Percentiles rank a stretch among this genome's conserved stretches.
These are phyloP conservation scores for Drosophila barbarae DNA, from an alignment of 2,888 invertebrate genomes.

Conservation along the genomic window DNA sequence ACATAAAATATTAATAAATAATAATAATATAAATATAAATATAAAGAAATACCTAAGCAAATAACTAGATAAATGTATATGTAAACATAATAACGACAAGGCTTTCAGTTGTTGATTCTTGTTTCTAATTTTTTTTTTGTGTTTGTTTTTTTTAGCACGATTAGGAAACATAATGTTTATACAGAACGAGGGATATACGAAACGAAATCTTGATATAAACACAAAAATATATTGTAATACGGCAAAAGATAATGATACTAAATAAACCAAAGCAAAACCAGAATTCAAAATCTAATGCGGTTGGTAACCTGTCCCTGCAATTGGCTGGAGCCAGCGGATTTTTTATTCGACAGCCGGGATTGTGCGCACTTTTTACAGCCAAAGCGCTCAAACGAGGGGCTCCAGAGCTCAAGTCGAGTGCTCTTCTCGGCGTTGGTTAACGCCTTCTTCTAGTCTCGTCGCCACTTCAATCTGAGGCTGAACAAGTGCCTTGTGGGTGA, in stretches of 20 bases:
- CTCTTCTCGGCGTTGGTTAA: conserved; percentile 61
- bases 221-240: conserved; percentile 33
- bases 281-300: neutral
- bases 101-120: conserved; percentile 52
- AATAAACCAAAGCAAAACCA: conserved; percentile 6
- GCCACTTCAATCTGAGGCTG: conserved; percentile 59
- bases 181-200: conserved; percentile 43
- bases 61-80: conserved; percentile 15
- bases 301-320: conserved; percentile 36
- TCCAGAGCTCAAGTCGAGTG: conserved; percentile 45
- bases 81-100: conserved; percentile 40
- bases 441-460: conserved; percentile 59
- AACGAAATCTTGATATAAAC: conserved; percentile 37
- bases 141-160: conserved; percentile 64
- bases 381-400: conserved; percentile 58
- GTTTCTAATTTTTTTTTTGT: conserved; percentile 28
- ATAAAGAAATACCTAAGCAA: neutral
- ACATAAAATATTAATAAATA: neutral
- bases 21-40: neutral
- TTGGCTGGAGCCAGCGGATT: conserved; percentile 59
- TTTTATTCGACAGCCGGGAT: conserved; percentile 71
- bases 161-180: conserved; percentile 47
- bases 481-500: conserved; percentile 63
- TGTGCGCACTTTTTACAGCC: conserved; percentile 70
- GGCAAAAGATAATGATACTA: conserved; percentile 18